Evolutionary conservation across 2,888 invertebrate genomes (phyloP), one percentile per base, ranked within the genome.

Genomic region (Dromius quadrimaculatus): DNA sequence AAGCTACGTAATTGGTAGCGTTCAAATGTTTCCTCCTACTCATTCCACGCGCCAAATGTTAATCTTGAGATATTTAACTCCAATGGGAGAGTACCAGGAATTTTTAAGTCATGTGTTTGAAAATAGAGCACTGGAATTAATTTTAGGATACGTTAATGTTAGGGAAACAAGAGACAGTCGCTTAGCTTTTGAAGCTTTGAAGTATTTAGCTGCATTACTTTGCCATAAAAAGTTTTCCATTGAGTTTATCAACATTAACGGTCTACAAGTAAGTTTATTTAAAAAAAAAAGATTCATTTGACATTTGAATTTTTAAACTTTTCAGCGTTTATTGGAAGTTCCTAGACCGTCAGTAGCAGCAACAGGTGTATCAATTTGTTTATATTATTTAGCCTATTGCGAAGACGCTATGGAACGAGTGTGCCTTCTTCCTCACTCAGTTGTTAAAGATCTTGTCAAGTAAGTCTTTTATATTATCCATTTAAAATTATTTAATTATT

Each of bases 201-300:
- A 97, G 85, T 98, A 97, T 83, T 85, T 98, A 15, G 94, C 97
- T 0, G 94, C 97, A 0, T 83, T 99, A 72, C 86, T 99, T 9
- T 98, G 98, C 79, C 98, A 99, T 83, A 98, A 98, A 84, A 98
- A 98, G 82, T 98, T 99, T 85, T 95, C 96, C 0, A 90, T 98
- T 23, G 98, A 98, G 81, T 98, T 98, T 81, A 91, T 99, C 59
- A 89, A 92, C 71, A 89, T 90, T 80, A 92, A 92, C 22, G 98
- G 98, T 0, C 82, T 99, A 45, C 91, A 92, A 85, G 90, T 90
- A 73, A 77, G 75, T 72, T 22, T 41, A n/a, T n/a, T 41, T 41
- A 41, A 5, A 41, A 41, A n/a, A 41, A 8, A 4, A 41, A 41
- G 13, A 41, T 41, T 5, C 4, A n/a, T 41, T 8, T 41, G n/a